These are phyloP conservation scores for Nematopogon swammerdamellus DNA, from an alignment of 2,888 invertebrate genomes.

Conservation along the genomic window DNA sequence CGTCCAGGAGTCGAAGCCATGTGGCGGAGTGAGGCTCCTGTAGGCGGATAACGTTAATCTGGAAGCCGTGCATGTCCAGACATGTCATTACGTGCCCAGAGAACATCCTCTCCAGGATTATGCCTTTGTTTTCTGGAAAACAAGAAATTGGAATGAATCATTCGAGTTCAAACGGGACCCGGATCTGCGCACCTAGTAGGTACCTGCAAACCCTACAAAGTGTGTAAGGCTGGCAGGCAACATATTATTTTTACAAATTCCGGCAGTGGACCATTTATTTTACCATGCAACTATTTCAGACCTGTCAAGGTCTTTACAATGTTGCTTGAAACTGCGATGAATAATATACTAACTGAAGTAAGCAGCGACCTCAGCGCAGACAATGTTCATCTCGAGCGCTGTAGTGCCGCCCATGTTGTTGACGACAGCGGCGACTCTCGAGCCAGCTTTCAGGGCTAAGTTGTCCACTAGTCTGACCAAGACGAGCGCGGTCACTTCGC, in stretches of 20 bases:
- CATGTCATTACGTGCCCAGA: slow-evolving; percentile 67
- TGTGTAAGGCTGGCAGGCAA: too few species aligned
- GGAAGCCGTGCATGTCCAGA: slow-evolving; percentile 74
- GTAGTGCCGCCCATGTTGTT: slow-evolving; percentile 79
- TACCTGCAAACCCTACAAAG: too few species aligned
- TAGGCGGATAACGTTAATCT: slow-evolving; percentile 65
- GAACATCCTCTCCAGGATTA: slow-evolving; percentile 51
- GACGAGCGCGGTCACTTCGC: slow-evolving; percentile 42
- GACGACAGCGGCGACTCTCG: slow-evolving; percentile 61
- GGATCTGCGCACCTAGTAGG: too few species aligned
- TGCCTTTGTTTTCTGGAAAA: slow-evolving; percentile 32
- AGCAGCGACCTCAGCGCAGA: slow-evolving; percentile 61
- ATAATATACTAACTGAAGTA: slow-evolving; percentile 61
- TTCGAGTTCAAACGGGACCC: too few species aligned
- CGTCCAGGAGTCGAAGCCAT: slow-evolving; percentile 58
- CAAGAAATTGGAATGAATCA: too few species aligned
- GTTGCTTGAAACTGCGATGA: too few species aligned
- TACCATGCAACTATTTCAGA: too few species aligned
- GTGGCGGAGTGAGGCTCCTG: slow-evolving; percentile 31
- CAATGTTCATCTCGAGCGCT: slow-evolving; percentile 71
- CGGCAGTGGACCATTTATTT: too few species aligned
- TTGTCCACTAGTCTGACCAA: slow-evolving; percentile 41
- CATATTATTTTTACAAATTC: too few species aligned
- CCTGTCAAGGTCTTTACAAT: too few species aligned
- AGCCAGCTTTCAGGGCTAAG: slow-evolving; percentile 26